These are phyloP conservation scores for Hipposideros armiger DNA, from an alignment of 2,113 vertebrate species.

Conservation along the genomic window DNA sequence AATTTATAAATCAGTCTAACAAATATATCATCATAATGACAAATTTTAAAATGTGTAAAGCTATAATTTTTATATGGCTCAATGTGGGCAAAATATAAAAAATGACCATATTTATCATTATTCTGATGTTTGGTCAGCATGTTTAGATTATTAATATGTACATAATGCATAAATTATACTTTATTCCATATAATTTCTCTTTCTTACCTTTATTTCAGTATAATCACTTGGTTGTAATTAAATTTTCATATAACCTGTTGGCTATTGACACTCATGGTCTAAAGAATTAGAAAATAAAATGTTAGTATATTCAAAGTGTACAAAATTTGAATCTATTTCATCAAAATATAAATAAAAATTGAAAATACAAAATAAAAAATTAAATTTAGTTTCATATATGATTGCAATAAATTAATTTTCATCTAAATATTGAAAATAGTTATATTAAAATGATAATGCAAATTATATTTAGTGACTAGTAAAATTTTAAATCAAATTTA, in stretches of 20 bases:
- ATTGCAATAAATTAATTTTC: background rate
- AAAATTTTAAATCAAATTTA: slow-evolving; percentile 32
- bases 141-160: background rate
- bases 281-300: background rate
- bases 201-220: background rate
- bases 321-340: background rate
- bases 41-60: background rate
- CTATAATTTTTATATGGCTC: background rate
- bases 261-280: background rate
- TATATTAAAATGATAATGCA: background rate
- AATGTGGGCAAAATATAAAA: background rate
- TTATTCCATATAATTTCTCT: background rate
- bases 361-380: background rate
- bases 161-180: background rate
- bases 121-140: background rate
- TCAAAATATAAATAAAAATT: background rate
- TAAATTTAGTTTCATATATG: background rate
- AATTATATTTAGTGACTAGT: background rate
- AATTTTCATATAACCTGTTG: background rate
- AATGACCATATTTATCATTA: background rate
- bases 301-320: background rate
- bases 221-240: background rate
- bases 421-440: background rate
- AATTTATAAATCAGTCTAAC: slow-evolving; percentile 5
- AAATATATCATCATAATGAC: background rate